Evolutionary conservation across 1,140 invertebrate species (phyloP).

Genomic region (Tigriopus japonicus): DNA sequence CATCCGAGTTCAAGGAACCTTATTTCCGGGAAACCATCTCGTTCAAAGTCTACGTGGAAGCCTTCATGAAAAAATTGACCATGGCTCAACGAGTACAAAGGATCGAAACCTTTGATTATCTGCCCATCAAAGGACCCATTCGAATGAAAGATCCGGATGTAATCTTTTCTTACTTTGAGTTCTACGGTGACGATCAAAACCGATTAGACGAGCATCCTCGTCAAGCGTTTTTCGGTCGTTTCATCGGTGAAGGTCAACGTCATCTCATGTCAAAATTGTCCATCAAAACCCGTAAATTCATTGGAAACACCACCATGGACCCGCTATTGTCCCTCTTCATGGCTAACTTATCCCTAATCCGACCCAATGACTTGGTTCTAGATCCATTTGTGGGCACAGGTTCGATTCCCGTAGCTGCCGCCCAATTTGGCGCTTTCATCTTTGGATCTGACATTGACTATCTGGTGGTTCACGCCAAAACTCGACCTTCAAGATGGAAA

Average conservation of each 20-base stretch:
- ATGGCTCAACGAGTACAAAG: neutral
- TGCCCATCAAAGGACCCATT: neutral
- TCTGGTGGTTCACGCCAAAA: constrained; percentile 70
- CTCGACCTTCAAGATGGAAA: constrained; percentile 41
- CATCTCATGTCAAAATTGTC: constrained; percentile 55
- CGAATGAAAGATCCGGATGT: constrained; percentile 5
- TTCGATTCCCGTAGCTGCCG: constrained; percentile 71
- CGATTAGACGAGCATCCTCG: constrained; percentile 17
- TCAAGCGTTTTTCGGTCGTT: constrained; percentile 17
- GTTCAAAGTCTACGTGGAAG: constrained; percentile 7
- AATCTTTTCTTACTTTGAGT: constrained; percentile 5
- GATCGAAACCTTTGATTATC: neutral
- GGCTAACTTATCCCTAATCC: constrained; percentile 73
- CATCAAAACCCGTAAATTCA: constrained; percentile 74
- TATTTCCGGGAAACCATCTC: neutral
- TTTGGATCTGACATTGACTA: constrained; percentile 84
- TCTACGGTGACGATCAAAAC: constrained; percentile 9
- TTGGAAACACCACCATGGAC: constrained; percentile 95
- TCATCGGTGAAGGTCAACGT: constrained; percentile 57
- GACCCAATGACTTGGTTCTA: constrained; percentile 48
- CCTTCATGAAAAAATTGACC: constrained; percentile 6
- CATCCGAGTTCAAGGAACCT: neutral
- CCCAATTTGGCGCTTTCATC: constrained; percentile 73
- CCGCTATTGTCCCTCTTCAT: constrained; percentile 74
- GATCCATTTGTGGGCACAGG: constrained; percentile 93